phyloP scores from a whole-genome alignment of 2,888 invertebrate genomes.

The Baccha elongata region DNA sequence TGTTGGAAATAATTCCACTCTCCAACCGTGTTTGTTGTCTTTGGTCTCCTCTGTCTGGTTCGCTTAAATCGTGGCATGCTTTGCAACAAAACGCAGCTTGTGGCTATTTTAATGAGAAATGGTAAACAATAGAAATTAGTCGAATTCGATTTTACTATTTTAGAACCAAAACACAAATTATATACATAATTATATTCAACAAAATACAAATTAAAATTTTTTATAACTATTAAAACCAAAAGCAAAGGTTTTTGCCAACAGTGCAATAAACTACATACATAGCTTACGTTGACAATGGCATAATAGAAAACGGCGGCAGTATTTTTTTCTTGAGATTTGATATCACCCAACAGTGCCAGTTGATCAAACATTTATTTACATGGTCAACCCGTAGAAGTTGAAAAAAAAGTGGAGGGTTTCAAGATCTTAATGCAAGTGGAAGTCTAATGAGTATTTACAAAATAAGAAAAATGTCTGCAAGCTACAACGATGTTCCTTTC shows the following conservation, averaged over 20 bases:
- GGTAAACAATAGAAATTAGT: no score
- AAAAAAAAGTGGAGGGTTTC: neutral
- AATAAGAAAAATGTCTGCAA: slow-evolving; percentile 84
- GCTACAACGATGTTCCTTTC: slow-evolving; percentile 85
- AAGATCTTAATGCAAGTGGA: slow-evolving; percentile 4
- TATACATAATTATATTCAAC: no score
- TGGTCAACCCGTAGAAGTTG: neutral
- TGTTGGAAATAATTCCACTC: no score
- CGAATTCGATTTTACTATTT: no score
- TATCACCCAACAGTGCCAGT: neutral
- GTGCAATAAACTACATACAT: neutral
- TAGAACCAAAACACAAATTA: no score
- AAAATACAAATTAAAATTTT: no score
- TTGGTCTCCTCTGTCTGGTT: no score
- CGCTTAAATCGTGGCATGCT: no score
- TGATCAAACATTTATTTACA: neutral
- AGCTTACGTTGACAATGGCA: slow-evolving; percentile 27
- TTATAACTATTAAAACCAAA: no score
- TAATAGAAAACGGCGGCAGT: neutral
- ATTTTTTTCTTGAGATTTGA: neutral
- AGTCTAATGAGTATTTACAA: slow-evolving; percentile 77
- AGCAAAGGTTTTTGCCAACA: neutral
- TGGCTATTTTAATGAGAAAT: no score
- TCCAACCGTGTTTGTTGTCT: no score
- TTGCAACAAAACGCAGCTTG: no score